Conservation (phyloP, 2,113 vertebrate genomes). For the Oreochromis aureus region DNA sequence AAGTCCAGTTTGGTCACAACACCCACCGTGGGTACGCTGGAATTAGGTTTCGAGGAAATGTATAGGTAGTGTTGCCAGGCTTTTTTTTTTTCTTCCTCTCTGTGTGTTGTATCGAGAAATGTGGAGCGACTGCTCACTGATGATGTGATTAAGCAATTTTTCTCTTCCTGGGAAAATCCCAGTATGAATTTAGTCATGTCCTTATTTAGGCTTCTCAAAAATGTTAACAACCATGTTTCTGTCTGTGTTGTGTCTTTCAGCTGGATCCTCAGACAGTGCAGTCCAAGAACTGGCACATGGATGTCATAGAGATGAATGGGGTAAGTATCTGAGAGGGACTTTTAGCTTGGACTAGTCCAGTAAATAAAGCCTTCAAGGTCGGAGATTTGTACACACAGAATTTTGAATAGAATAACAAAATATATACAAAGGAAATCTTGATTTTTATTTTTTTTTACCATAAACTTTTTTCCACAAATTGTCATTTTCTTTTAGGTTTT, state of each 20-base stretch:
- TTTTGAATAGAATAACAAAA: not conserved
- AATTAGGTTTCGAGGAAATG: not conserved
- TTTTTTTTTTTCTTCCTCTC: not conserved
- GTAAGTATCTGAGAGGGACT: slow-evolving; percentile 64
- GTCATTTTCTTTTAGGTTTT: not conserved
- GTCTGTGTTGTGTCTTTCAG: slow-evolving; percentile 70
- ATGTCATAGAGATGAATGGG: slow-evolving; percentile 99
- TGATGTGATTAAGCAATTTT: not conserved
- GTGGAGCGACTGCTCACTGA: not conserved
- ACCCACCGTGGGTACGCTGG: not conserved
- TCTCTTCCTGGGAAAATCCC: not conserved
- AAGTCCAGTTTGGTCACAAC: not conserved
- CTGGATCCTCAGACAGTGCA: slow-evolving; percentile 93
- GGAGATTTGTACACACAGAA: not conserved
- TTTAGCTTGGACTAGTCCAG: not conserved
- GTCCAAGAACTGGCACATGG: slow-evolving; percentile 97
- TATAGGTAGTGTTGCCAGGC: not conserved
- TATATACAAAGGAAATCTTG: not conserved
- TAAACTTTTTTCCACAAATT: not conserved
- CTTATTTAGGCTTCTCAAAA: not conserved
- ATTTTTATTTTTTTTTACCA: not conserved
- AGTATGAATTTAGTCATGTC: not conserved
- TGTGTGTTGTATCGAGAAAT: not conserved
- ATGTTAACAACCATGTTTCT: not conserved
- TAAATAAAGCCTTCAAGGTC: not conserved